A percentile compares a stretch with the other conserved stretches of the same genome.
These are phyloP conservation scores for Macrobrachium nipponense DNA, from an alignment of 1,140 invertebrate genomes.

Conservation along the genomic window DNA sequence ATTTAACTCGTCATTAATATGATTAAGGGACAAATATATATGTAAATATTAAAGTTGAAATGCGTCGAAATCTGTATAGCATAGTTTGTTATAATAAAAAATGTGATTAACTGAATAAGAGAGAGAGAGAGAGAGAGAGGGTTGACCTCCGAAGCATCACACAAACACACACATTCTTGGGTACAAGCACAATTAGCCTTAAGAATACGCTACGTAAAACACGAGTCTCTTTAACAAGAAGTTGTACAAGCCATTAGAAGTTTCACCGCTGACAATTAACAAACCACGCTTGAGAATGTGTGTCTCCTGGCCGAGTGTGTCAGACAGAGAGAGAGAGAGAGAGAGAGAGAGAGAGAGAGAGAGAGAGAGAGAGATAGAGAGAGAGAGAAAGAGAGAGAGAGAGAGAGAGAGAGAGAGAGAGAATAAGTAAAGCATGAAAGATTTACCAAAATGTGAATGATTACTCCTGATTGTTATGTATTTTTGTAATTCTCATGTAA, in stretches of 20 bases:
- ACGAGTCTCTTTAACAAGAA: too few relatives aligned
- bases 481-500: neutral
- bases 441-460: neutral
- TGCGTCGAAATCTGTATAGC: too few relatives aligned
- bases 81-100: neutral
- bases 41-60: too few relatives aligned
- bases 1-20: neutral
- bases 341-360: neutral
- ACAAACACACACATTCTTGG: too few relatives aligned
- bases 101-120: neutral
- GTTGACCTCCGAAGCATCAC: neutral
- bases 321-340: conserved; percentile 4
- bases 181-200: too few relatives aligned
- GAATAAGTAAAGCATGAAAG: neutral
- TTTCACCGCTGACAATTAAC: too few relatives aligned
- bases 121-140: conserved; percentile 11
- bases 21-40: neutral
- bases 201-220: too few relatives aligned
- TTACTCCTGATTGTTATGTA: neutral
- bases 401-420: neutral
- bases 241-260: too few relatives aligned
- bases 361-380: conserved; percentile 11
- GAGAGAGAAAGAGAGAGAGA: conserved; percentile 1
- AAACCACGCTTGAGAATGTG: too few relatives aligned
- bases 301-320: neutral